phyloP scores from a whole-genome alignment of 2,113 vertebrate species.

The Ailurus styani region DNA sequence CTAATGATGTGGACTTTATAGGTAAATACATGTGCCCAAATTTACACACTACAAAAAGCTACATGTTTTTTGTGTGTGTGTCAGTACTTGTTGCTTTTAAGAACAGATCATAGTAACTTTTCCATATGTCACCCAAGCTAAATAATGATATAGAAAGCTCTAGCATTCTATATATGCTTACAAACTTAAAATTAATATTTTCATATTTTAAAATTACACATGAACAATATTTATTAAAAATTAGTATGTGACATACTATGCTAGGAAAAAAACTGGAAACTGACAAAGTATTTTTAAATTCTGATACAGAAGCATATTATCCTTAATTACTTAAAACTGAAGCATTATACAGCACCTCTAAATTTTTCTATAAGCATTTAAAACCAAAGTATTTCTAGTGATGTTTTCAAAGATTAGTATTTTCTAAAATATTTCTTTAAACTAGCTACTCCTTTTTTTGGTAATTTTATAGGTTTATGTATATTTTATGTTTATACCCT shows the following conservation, averaged over 20 bases:
- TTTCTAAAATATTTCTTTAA: not conserved
- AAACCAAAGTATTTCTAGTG: not conserved
- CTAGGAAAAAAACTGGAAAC: not conserved
- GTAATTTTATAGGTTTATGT: not conserved
- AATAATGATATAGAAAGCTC: not conserved
- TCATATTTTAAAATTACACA: not conserved
- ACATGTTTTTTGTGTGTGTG: not conserved
- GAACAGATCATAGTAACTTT: not conserved
- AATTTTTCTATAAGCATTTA: not conserved
- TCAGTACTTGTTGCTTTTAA: not conserved
- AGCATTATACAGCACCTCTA: not conserved
- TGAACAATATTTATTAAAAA: not conserved
- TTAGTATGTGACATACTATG: not conserved
- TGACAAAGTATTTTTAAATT: not conserved
- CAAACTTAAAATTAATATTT: not conserved
- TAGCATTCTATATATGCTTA: not conserved
- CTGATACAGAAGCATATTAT: not conserved
- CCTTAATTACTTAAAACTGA: not conserved
- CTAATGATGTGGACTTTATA: slow-evolving; percentile 20
- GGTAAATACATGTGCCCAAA: not conserved
- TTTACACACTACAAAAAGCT: not conserved
- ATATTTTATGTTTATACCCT: not conserved
- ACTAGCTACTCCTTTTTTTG: not conserved
- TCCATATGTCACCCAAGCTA: not conserved
- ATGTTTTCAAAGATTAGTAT: not conserved